Evolutionary conservation across 2,888 invertebrate species (phyloP).

Genomic region (Napeogenes sylphis): DNA sequence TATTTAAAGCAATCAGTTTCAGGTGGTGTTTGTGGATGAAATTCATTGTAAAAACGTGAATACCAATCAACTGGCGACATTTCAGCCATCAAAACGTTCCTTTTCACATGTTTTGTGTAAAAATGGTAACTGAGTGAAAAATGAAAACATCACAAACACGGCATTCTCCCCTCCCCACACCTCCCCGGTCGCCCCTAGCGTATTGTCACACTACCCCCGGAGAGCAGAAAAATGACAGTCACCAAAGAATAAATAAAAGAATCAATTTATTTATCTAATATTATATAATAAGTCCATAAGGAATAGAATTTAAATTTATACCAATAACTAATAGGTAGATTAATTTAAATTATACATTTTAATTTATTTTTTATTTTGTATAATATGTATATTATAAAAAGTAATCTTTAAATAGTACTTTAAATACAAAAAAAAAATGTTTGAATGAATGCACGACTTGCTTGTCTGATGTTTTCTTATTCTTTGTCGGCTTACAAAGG

Average conservation of each 20-base stretch:
- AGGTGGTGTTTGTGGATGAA: constrained; percentile 9
- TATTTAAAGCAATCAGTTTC: constrained; percentile 7
- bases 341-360: no score
- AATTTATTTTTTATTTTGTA: no score
- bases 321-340: no score
- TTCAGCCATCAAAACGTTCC: constrained; percentile 40
- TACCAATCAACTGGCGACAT: constrained; percentile 25
- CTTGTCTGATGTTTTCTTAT: constrained; percentile 21
- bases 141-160: constrained; percentile 68
- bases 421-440: no score
- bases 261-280: constrained; percentile 6
- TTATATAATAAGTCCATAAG: neutral
- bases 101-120: constrained; percentile 41
- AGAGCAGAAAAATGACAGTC: constrained; percentile 59
- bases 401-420: no score
- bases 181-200: constrained; percentile 44
- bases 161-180: constrained; percentile 29
- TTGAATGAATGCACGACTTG: neutral
- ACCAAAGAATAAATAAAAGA: constrained; percentile 40
- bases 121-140: constrained; percentile 65
- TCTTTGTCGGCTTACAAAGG: constrained; percentile 55
- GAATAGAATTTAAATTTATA: no score
- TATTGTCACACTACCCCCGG: constrained; percentile 64
- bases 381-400: no score
- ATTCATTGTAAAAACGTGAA: constrained; percentile 22